A percentile compares a stretch with the other conserved stretches of the same genome.
phyloP scores from a whole-genome alignment of 2,888 invertebrate species.

The Plagiodera versicolora region DNA sequence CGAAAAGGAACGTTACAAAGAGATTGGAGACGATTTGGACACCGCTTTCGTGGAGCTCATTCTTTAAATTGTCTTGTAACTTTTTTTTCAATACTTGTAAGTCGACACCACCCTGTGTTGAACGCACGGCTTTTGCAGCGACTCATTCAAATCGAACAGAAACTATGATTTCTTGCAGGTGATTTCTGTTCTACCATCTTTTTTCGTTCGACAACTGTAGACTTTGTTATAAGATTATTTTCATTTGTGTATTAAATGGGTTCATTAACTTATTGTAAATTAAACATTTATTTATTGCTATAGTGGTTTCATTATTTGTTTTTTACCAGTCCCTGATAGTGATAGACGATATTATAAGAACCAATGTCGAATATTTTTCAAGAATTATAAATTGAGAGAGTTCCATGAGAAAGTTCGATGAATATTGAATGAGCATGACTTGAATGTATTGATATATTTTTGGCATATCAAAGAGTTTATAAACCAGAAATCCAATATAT shows the following conservation, averaged over 20 bases:
- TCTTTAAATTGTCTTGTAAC: conserved; percentile 53
- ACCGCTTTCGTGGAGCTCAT: conserved; percentile 96
- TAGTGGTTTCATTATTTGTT: neutral
- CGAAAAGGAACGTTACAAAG: conserved; percentile 99
- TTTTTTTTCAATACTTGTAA: neutral
- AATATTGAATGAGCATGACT: no score
- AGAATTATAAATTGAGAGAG: no score
- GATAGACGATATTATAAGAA: no score
- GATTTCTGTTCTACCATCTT: conserved; percentile 3
- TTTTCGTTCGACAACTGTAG: conserved; percentile 17
- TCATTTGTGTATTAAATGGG: conserved; percentile 25
- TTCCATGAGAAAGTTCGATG: no score
- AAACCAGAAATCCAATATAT: no score
- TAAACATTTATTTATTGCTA: conserved; percentile 8
- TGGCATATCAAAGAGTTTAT: no score
- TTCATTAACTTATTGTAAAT: conserved; percentile 24
- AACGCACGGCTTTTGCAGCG: conserved; percentile 22
- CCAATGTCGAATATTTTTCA: no score
- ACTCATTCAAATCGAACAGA: conserved; percentile 15
- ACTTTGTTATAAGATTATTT: conserved; percentile 23
- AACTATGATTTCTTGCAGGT: conserved; percentile 2
- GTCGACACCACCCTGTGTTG: conserved; percentile 15
- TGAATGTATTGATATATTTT: no score
- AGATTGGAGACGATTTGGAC: conserved; percentile 99
- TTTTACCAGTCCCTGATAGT: no score